Base-by-base conservation (phyloP, 2,113 vertebrate species). In the Theropithecus gelada region DNA sequence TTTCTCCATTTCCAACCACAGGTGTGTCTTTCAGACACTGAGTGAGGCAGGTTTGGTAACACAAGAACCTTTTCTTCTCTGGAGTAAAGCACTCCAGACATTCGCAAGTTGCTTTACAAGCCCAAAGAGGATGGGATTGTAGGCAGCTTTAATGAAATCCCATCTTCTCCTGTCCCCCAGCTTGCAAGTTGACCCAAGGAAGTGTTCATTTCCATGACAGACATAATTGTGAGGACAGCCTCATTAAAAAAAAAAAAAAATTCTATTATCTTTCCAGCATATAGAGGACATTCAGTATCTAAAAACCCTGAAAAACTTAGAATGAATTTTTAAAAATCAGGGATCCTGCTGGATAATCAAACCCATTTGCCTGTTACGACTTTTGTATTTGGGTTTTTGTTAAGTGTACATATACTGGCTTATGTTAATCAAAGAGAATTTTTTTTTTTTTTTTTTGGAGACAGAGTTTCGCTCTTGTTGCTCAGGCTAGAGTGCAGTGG, bases 91-190 rank as follows among this genome's bases (percentile, higher is more conserved):
- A 17, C 43, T 94, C 17, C 84, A 43, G 96, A 79, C 48, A 18
- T 76, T 88, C 6, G 5, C 80, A 40, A 52, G 64, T 72, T 76
- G 20, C 96, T 87, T 79, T 78, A 76, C 8, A 35, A 75, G 12
- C 68, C 64, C 61, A 25, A 88, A 48, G 66, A 85, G 64, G 59
- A 25, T 94, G 83, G 43, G 9, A 4, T 70, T 59, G 25, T 9
- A 72, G 92, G 48, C 73, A 84, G 45, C 66, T 87, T 92, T 88
- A 32, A 35, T 59, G 76, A 96, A 94, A 97, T 68, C n/a, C 57
- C n/a, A 14, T 72, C 48, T 32, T 13, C 38, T 88, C 35, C 2
- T 20, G 40, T 59, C 30, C 50, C 59, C 38, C 6, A 14, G 85
- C 23, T 70, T 90, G 35, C 50, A 61, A 5, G 45, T 72, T 55